Percentiles rank a stretch among this genome's conserved stretches.
Evolutionary conservation across 2,113 vertebrate genomes (phyloP).

Genomic region (Epinephelus cyanopodus): DNA sequence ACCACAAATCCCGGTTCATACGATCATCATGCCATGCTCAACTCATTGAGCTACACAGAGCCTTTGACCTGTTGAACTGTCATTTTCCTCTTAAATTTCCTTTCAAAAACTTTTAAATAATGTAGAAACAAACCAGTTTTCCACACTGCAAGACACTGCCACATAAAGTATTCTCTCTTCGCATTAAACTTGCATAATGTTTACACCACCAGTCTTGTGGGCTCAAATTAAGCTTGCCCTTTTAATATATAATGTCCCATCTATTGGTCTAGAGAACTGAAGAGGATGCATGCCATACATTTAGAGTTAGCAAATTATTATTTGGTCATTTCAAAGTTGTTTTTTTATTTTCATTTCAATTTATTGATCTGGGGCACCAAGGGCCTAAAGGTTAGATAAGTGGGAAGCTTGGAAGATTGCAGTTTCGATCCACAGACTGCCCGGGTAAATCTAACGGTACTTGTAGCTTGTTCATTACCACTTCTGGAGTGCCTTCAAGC

Average conservation of each 20-base stretch:
- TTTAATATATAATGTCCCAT: not conserved
- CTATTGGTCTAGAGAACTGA: not conserved
- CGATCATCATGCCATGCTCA: not conserved
- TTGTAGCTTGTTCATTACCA: conserved; percentile 3
- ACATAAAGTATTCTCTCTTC: not conserved
- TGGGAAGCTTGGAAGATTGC: conserved; percentile 9
- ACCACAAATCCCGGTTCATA: not conserved
- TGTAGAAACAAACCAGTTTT: not conserved
- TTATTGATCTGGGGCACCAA: not conserved
- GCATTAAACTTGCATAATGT: conserved; percentile 15
- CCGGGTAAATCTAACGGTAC: not conserved
- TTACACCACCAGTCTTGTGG: not conserved
- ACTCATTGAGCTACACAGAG: not conserved
- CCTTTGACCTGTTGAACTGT: not conserved
- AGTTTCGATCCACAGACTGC: conserved; percentile 1
- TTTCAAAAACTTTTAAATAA: not conserved
- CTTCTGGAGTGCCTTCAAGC: not conserved
- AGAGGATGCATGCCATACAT: not conserved
- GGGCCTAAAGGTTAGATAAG: conserved; percentile 16
- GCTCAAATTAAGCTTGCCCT: not conserved
- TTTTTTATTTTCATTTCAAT: conserved; percentile 30
- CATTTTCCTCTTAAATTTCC: not conserved
- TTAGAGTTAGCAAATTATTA: not conserved
- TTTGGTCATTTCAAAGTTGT: not conserved
- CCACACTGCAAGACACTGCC: not conserved